phyloP scores from a whole-genome alignment of 30 jellyfish, hydroid and myxozoan genomes.

The Hydra vulgaris region DNA sequence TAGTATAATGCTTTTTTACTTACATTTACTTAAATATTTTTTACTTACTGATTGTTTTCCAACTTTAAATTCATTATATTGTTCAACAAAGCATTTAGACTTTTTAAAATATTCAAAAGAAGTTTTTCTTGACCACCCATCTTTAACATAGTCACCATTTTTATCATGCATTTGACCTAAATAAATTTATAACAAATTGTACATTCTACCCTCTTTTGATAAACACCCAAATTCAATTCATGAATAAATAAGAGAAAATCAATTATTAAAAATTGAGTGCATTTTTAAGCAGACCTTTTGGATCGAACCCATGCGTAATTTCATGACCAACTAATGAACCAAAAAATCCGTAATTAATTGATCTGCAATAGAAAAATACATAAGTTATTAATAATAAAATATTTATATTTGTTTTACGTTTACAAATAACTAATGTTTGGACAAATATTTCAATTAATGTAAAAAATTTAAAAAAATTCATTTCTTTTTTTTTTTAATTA shows the following conservation, averaged over 20 bases:
- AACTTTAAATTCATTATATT: constrained; percentile 65
- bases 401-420: too few relatives aligned
- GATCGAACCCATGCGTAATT: constrained; percentile 91
- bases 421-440: too few relatives aligned
- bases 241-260: not conserved
- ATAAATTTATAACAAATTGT: not conserved
- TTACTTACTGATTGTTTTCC: constrained; percentile 64
- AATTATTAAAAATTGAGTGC: not conserved
- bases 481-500: too few relatives aligned
- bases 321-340: constrained; percentile 98
- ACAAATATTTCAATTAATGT: too few relatives aligned
- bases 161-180: constrained; percentile 86
- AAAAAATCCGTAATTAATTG: constrained; percentile 90
- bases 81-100: constrained; percentile 56
- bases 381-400: too few relatives aligned
- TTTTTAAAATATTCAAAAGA: constrained; percentile 42
- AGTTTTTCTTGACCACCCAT: constrained; percentile 81
- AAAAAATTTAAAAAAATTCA: too few relatives aligned
- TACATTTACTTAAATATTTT: too few relatives aligned
- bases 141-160: constrained; percentile 83
- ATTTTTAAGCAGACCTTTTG: constrained; percentile 42
- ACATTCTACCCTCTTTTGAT: too few relatives aligned
- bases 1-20: too few relatives aligned
- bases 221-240: too few relatives aligned
- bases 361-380: constrained; percentile 24